A percentile compares a stretch with the other conserved stretches of the same genome.
Evolutionary conservation across 2,797 vertebrate species (phyloP).

Genomic region (Sternotherus odoratus): DNA sequence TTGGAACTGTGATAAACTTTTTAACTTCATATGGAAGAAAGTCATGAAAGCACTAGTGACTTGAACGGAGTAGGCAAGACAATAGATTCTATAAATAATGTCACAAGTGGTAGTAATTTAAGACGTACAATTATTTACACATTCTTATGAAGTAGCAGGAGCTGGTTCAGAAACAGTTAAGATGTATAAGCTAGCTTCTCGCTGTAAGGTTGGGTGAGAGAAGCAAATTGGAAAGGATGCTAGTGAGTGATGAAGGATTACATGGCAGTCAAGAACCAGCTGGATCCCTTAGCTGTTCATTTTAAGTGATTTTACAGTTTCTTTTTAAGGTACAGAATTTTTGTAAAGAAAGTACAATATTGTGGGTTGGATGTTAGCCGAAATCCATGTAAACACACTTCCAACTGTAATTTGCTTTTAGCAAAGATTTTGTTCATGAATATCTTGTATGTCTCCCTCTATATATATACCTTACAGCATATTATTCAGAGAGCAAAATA

Average conservation of each 20-base stretch:
- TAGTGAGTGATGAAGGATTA: background rate
- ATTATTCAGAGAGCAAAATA: background rate
- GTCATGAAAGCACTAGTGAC: background rate
- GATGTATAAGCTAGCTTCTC: background rate
- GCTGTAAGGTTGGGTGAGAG: background rate
- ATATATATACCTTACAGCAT: background rate
- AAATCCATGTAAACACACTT: background rate
- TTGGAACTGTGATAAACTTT: background rate
- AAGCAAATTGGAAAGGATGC: background rate
- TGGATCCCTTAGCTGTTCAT: background rate
- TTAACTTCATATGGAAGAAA: background rate
- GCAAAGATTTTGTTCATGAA: background rate
- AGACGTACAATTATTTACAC: background rate
- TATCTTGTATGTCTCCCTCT: background rate
- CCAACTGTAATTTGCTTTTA: background rate
- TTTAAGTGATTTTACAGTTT: background rate
- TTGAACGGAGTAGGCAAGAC: background rate
- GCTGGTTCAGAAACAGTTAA: background rate
- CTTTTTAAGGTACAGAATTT: background rate
- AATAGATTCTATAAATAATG: background rate
- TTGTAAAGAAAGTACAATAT: rapidly evolving
- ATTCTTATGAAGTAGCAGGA: background rate
- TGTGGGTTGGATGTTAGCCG: background rate
- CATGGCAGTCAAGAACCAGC: background rate
- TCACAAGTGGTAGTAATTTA: background rate